Conservation (phyloP, 2,113 vertebrate species). For the Leptobrachium ailaonicum region DNA sequence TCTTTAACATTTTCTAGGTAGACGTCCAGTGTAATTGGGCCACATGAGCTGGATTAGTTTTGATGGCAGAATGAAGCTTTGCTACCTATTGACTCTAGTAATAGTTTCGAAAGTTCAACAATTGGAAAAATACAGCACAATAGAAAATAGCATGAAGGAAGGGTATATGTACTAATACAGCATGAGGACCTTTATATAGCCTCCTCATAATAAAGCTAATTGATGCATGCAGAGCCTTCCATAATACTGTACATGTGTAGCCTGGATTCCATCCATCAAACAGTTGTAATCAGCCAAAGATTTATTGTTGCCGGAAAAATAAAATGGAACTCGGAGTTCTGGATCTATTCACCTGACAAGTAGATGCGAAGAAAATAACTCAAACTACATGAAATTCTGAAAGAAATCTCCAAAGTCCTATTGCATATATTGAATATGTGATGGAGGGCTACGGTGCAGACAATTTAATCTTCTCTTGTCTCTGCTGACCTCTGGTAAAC, state of each 20-base stretch:
- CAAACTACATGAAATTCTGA: constrained; percentile 44
- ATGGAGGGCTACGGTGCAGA: constrained; percentile 38
- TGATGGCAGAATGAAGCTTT: no score
- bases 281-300: constrained; percentile 29
- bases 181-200: not conserved
- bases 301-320: constrained; percentile 26
- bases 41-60: no score
- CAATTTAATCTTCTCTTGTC: constrained; percentile 48
- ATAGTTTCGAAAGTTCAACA: no score
- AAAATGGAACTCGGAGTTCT: constrained; percentile 18
- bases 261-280: constrained; percentile 22
- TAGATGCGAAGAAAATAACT: constrained; percentile 45
- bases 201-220: not conserved
- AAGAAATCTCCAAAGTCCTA: constrained; percentile 45
- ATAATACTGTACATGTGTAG: constrained; percentile 24
- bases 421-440: constrained; percentile 50
- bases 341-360: constrained; percentile 28
- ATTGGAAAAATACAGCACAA: no score
- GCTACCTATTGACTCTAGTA: no score
- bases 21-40: no score
- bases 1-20: no score
- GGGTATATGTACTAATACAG: not conserved
- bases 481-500: constrained; percentile 47
- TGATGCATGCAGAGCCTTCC: not conserved
- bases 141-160: not conserved